A percentile compares a stretch with the other conserved stretches of the same genome.
These are phyloP conservation scores for Lasiurus borealis DNA, from an alignment of 2,113 vertebrate species.

Conservation along the genomic window DNA sequence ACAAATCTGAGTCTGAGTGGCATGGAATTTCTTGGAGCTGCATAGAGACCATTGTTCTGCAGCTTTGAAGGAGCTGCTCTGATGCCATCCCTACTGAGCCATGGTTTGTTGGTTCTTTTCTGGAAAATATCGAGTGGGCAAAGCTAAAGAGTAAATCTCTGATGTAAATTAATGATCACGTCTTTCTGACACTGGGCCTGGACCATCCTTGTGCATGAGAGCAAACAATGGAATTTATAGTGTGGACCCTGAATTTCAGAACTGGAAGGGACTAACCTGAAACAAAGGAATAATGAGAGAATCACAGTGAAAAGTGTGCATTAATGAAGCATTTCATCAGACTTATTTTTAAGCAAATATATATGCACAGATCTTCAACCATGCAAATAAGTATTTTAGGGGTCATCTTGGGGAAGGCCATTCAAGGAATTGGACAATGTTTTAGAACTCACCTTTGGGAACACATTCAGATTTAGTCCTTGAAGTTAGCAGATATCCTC, in stretches of 20 bases:
- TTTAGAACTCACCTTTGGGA: neutral
- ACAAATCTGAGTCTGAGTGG: neutral
- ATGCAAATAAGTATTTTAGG: neutral
- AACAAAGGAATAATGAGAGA: neutral
- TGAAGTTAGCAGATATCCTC: neutral
- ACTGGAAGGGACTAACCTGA: neutral
- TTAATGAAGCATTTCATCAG: neutral
- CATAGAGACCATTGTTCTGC: neutral
- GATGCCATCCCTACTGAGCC: no score
- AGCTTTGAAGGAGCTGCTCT: neutral
- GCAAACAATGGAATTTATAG: neutral
- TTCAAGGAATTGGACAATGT: neutral
- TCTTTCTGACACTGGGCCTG: neutral
- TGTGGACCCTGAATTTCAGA: slow-evolving; percentile 18
- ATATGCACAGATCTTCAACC: neutral
- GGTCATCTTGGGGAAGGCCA: neutral
- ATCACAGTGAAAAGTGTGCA: neutral
- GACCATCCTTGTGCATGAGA: neutral
- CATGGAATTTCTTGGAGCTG: neutral
- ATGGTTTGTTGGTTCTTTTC: neutral
- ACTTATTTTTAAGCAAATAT: neutral
- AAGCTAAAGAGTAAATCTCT: slow-evolving; percentile 55
- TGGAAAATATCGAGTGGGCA: slow-evolving; percentile 8
- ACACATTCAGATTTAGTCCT: neutral
- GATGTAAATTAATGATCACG: neutral